These are phyloP conservation scores for Eurosta solidaginis DNA, from an alignment of 1,140 invertebrate species.

Conservation along the genomic window DNA sequence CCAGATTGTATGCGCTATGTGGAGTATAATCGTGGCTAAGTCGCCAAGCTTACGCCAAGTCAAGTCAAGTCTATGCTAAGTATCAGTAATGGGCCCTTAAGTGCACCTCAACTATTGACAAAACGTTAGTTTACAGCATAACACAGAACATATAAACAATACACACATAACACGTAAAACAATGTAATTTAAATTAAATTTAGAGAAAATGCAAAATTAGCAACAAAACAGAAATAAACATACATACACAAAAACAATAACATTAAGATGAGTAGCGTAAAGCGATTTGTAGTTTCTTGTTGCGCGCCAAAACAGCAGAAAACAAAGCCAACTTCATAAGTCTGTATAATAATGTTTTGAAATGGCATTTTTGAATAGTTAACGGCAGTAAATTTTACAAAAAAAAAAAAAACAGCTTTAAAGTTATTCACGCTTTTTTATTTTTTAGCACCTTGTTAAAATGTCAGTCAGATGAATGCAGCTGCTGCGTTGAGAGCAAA, in stretches of 20 bases:
- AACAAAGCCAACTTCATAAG: background rate
- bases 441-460: background rate
- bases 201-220: conserved; percentile 1
- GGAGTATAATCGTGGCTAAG: too few species aligned
- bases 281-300: background rate
- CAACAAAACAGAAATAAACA: background rate
- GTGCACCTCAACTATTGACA: too few species aligned
- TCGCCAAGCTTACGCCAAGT: too few species aligned
- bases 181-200: background rate
- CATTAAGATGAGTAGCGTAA: background rate
- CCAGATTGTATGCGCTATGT: too few species aligned
- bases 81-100: too few species aligned
- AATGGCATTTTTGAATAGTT: background rate
- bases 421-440: background rate
- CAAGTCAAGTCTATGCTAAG: too few species aligned
- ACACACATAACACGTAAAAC: background rate
- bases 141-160: too few species aligned
- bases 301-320: background rate
- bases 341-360: background rate
- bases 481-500: background rate
- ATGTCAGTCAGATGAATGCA: background rate
- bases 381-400: background rate
- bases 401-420: background rate
- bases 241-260: background rate
- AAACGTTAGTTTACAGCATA: too few species aligned